Base-by-base conservation (phyloP, 2,113 vertebrate genomes). In the Scomber colias region DNA sequence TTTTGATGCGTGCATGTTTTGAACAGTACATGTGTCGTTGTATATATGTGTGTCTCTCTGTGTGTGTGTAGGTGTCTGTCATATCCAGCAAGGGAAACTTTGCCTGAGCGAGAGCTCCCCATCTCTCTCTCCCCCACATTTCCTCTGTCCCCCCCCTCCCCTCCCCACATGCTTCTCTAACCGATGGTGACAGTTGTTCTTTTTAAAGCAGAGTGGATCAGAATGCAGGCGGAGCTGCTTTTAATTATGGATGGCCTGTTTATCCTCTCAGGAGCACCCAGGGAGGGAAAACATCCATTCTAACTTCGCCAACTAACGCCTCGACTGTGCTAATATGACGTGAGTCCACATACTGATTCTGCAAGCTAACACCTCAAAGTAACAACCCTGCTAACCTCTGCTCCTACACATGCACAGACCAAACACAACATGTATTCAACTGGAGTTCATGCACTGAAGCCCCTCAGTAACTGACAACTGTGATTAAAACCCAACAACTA, bases 181-280 rank as follows among this genome's bases (percentile, higher is more conserved):
- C 77, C 63, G 48, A 64, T 67, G 85, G 75, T 90, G 92, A 90
- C 89, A 87, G 85, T 90, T 86, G 83, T 81, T 88, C 88, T 87
- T 90, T 92, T 90, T 84, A 92, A 87, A 86, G 87, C 82, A 67
- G 80, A 92, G 81, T 75, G 77, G 90, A 89, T 93, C 83, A 87
- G 87, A 90, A 90, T 74, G 76, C 84, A 89, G 87, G 85, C 83
- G 79, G 87, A 90, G 89, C 56, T 56, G 71, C 85, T 78, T 62
- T 93, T 92, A 91, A 93, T 93, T 94, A 94, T 91, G 86, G 89
- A 92, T 91, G 80, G 83, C 62, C 87, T 92, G 92, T 93, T 92
- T 89, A 92, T 91, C 84, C 87, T 91, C 86, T 81, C 87, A 92
- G 89, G 87, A 93, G 71, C 88, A 85, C 76, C 85, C 67, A 85